phyloP scores from a whole-genome alignment of 2,113 vertebrate genomes.

The Tretioscincus oriximinensis region DNA sequence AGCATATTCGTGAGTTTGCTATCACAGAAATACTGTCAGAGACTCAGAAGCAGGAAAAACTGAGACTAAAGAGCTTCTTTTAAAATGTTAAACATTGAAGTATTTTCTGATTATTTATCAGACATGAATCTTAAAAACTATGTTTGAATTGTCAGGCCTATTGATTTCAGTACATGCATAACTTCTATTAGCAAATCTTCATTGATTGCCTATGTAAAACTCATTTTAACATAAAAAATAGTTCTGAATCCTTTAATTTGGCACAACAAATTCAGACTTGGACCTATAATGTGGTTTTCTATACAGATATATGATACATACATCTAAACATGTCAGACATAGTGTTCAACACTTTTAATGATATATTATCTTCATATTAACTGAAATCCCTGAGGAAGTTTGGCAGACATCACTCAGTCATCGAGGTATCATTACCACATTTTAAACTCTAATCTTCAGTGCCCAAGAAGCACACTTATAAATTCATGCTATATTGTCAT shows the following conservation, averaged over 20 bases:
- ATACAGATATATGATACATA: constrained; percentile 62
- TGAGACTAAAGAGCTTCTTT: too few relatives aligned
- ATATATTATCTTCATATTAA: constrained; percentile 77
- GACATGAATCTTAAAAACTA: neutral
- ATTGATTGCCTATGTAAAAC: constrained; percentile 1
- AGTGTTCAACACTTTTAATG: constrained; percentile 73
- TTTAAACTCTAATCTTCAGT: constrained; percentile 62
- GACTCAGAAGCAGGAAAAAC: too few relatives aligned
- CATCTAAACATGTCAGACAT: constrained; percentile 76
- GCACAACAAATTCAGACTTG: constrained; percentile 55
- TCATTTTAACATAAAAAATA: constrained; percentile 35
- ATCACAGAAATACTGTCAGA: too few relatives aligned
- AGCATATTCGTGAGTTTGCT: too few relatives aligned
- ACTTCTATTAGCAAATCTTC: neutral
- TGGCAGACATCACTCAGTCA: constrained; percentile 67
- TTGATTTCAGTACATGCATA: neutral
- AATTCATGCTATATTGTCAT: constrained; percentile 49
- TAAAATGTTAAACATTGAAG: too few relatives aligned
- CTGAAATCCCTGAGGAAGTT: constrained; percentile 70
- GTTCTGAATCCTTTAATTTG: constrained; percentile 51
- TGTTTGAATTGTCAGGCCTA: neutral
- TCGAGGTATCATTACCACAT: constrained; percentile 54
- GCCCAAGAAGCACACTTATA: constrained; percentile 45
- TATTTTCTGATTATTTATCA: too few relatives aligned
- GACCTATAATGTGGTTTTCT: constrained; percentile 50